Conservation (phyloP, 1,140 invertebrate species). For the Muscidifurax raptorellus region DNA sequence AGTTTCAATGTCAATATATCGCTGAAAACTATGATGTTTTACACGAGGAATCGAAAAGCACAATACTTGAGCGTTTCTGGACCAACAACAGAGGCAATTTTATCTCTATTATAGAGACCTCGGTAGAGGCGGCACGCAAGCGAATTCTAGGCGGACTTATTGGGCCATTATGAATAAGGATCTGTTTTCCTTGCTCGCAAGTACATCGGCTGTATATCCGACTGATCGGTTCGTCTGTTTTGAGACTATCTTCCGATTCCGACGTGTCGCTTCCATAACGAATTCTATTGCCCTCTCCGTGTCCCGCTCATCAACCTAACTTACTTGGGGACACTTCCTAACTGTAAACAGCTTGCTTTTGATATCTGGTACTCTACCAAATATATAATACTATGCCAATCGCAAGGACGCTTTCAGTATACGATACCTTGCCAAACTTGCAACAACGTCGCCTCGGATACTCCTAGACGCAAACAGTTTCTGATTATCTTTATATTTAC, state of each 20-base stretch:
- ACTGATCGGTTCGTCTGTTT: neutral
- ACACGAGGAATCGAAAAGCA: no score
- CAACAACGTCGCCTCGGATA: neutral
- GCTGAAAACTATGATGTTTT: no score
- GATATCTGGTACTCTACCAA: neutral
- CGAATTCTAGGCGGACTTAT: neutral
- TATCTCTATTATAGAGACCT: no score
- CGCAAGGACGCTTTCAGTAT: neutral
- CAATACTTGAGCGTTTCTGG: no score
- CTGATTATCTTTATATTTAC: no score
- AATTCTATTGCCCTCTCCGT: neutral
- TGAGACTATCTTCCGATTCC: neutral
- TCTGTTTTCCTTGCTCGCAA: no score
- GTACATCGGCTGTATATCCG: neutral
- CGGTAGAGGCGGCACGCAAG: no score
- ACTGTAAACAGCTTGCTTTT: constrained; percentile 5
- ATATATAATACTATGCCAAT: neutral
- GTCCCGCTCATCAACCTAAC: neutral
- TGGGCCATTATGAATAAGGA: no score
- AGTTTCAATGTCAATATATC: no score
- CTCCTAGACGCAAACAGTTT: neutral
- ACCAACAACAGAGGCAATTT: no score
- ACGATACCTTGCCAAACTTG: neutral
- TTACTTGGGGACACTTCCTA: constrained; percentile 10
- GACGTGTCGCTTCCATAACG: neutral